phyloP scores from a whole-genome alignment of 64 coral and sea anemone genomes.

The Montipora foliosa region DNA sequence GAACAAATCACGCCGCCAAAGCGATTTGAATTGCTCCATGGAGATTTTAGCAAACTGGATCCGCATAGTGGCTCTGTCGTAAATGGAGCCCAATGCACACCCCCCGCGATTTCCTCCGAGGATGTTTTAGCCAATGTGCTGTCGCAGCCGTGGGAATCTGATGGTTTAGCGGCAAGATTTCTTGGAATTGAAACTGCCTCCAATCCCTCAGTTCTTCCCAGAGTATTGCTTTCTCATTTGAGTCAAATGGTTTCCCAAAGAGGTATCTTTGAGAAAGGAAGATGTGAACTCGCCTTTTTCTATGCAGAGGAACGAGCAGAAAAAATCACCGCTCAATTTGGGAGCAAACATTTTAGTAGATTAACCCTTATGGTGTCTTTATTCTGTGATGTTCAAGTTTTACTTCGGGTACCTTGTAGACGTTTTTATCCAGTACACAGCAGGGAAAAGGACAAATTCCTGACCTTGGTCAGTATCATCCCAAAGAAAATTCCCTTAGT shows the following conservation, averaged over 20 bases:
- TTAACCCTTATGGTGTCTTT: slow-evolving; percentile 77
- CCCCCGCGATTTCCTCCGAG: slow-evolving; percentile 81
- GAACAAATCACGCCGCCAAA: slow-evolving; percentile 20
- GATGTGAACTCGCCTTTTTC: slow-evolving; percentile 88
- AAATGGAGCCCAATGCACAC: slow-evolving; percentile 56
- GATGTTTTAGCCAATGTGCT: slow-evolving; percentile 72
- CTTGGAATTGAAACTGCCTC: slow-evolving; percentile 77
- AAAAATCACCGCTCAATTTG: slow-evolving; percentile 82
- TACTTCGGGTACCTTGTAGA: slow-evolving; percentile 73
- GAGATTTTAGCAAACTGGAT: slow-evolving; percentile 97
- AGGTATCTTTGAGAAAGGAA: slow-evolving; percentile 89
- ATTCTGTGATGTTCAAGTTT: slow-evolving; percentile 84
- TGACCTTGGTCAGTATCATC: slow-evolving; percentile 67
- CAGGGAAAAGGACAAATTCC: slow-evolving; percentile 34
- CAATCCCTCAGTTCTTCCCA: slow-evolving; percentile 29
- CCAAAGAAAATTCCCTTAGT: slow-evolving; percentile 61
- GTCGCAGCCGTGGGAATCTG: slow-evolving; percentile 67
- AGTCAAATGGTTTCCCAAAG: slow-evolving; percentile 57
- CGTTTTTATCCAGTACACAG: slow-evolving; percentile 78
- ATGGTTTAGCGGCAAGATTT: slow-evolving; percentile 80
- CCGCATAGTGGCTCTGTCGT: slow-evolving; percentile 56
- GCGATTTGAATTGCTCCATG: slow-evolving; percentile 60
- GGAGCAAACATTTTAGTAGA: slow-evolving; percentile 82
- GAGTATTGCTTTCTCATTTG: slow-evolving; percentile 76
- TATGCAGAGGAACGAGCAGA: slow-evolving; percentile 80